Evolutionary conservation across 1,140 invertebrate species (phyloP).

Genomic region (Bombus consobrinus): DNA sequence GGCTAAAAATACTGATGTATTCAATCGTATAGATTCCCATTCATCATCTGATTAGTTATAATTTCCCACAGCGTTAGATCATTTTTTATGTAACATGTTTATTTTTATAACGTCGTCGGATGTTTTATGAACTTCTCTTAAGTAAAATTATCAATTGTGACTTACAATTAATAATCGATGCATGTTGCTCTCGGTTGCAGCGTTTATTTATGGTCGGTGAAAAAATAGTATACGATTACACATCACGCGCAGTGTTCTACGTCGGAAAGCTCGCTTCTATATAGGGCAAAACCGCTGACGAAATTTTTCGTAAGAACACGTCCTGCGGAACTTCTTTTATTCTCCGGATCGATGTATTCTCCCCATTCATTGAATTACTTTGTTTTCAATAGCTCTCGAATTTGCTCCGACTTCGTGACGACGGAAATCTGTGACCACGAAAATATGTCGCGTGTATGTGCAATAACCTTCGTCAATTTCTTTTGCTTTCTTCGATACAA

Average conservation of each 20-base stretch:
- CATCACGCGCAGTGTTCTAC: not conserved
- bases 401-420: not conserved
- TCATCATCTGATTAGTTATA: not conserved
- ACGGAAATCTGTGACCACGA: not conserved
- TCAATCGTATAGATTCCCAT: not conserved
- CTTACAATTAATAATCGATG: slow-evolving; percentile 6
- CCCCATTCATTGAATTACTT: not conserved
- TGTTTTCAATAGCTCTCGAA: not conserved
- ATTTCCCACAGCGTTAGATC: not conserved
- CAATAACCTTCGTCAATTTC: not conserved
- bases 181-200: not conserved
- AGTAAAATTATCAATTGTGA: slow-evolving; percentile 2
- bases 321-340: not conserved
- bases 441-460: not conserved
- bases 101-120: not conserved
- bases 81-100: not conserved
- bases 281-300: not conserved
- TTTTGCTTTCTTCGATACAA: not conserved
- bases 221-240: slow-evolving; percentile 47
- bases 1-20: not conserved
- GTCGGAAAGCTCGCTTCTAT: not conserved
- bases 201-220: slow-evolving; percentile 50
- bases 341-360: not conserved
- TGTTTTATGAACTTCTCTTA: not conserved
- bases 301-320: slow-evolving; percentile 45